phyloP scores from a whole-genome alignment of 2,888 invertebrate species.

The Drosophila monieri region DNA sequence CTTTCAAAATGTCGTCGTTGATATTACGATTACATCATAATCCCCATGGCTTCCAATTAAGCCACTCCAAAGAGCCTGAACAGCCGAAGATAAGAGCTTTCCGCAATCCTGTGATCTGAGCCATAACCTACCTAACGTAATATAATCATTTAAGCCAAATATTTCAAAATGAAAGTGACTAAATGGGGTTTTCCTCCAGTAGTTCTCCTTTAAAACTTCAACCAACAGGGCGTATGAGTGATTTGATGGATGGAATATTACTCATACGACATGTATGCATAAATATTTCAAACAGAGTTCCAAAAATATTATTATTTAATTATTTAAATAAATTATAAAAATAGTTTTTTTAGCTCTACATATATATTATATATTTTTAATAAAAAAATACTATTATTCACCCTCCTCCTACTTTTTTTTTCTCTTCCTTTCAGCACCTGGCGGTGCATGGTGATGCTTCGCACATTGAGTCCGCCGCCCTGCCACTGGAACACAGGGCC shows the following conservation, averaged over 20 bases:
- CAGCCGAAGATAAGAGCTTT: slow-evolving; percentile 51
- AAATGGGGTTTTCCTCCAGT: not conserved
- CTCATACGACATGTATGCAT: not conserved
- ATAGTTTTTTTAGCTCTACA: too few relatives aligned
- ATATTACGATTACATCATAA: slow-evolving; percentile 67
- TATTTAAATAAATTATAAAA: too few relatives aligned
- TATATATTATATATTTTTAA: too few relatives aligned
- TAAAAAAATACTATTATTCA: too few relatives aligned
- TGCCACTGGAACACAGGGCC: slow-evolving; percentile 92
- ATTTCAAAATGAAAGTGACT: slow-evolving; percentile 1
- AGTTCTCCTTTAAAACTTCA: not conserved
- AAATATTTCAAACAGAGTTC: not conserved
- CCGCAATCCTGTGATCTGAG: slow-evolving; percentile 60
- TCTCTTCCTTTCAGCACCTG: slow-evolving; percentile 85
- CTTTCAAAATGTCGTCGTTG: slow-evolving; percentile 45
- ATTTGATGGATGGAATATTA: not conserved
- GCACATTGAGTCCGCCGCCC: slow-evolving; percentile 90
- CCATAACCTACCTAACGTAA: slow-evolving; percentile 29
- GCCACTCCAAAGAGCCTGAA: slow-evolving; percentile 40
- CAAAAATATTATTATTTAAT: too few relatives aligned
- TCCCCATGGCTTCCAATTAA: slow-evolving; percentile 44
- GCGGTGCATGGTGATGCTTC: slow-evolving; percentile 90
- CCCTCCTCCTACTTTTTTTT: not conserved
- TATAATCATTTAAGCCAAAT: slow-evolving; percentile 19
- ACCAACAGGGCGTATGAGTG: not conserved